Base-by-base conservation (phyloP, 2,113 vertebrate species). In the Malurus alboscapulatus region DNA sequence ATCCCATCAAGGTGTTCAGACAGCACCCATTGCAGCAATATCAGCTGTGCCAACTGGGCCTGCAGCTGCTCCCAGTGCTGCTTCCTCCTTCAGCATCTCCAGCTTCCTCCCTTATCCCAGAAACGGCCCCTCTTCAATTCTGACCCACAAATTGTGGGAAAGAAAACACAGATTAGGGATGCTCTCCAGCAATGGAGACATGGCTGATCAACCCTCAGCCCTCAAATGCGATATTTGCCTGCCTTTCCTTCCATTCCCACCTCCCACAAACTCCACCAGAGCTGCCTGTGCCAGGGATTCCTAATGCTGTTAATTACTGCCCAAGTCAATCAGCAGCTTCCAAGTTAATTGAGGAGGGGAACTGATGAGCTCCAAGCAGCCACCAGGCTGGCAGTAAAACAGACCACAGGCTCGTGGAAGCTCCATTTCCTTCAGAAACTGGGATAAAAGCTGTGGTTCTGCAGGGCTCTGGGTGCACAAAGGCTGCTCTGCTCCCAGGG, bases 331-430 rank as follows among this genome's bases (percentile, higher is more conserved):
- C 87, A 88, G 3, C 51, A 19, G 59, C 63, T 84, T 77, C 87
- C 62, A 61, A 68, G 66, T 45, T 75, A 69, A 93, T 95, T 87
- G 36, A 82, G 87, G 75, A 91, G 77, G 71, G 87, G 84, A 92
- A 50, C 42, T 58, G 90, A 44, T 1, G 25, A 92, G 40, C 65
- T 68, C 48, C 65, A 45, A 34, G 30, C 7, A 44, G 29, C 50
- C 27, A 6, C 21, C 50, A 65, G 87, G 48, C 68, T 72, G 88
- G 85, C 85, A 73, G 50, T 3, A 6, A 18, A 73, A n/a, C 68
- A 78, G 55, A 78, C 25, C 95, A 30, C 34, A 26, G 53, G 57
- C 44, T 80, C 14, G 0, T 6, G 80, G 84, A 71, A 81, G 72
- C 59, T 84, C 58, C 80, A 9, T 63, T 67, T 63, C 69, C 77